These are phyloP conservation scores for Teleogryllus occipitalis DNA, from an alignment of 1,140 invertebrate species.

Conservation along the genomic window DNA sequence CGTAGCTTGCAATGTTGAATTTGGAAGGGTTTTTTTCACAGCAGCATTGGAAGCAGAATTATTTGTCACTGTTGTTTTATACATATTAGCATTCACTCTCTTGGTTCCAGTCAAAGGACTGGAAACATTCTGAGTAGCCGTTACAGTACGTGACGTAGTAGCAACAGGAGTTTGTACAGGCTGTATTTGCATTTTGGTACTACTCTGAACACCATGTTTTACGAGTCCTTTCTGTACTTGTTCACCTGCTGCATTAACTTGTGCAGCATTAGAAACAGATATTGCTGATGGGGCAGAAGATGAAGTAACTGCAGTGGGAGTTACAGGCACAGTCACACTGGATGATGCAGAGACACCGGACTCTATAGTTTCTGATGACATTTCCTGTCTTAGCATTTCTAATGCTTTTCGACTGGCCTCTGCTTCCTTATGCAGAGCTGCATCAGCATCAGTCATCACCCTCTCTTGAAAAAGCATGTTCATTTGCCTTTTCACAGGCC, in stretches of 20 bases:
- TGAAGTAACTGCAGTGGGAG: not conserved
- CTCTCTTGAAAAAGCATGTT: conserved; percentile 23
- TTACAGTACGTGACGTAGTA: not conserved
- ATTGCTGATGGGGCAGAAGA: not conserved
- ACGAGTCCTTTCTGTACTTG: not conserved
- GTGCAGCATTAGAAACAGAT: not conserved
- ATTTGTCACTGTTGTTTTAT: not conserved
- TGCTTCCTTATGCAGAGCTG: conserved; percentile 22
- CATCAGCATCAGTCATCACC: conserved; percentile 23
- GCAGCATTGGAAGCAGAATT: not conserved
- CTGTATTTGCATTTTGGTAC: conserved; percentile 8
- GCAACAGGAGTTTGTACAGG: not conserved
- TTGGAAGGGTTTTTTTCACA: not conserved
- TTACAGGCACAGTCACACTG: not conserved
- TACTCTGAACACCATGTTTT: not conserved
- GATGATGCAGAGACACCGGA: not conserved
- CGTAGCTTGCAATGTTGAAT: not conserved
- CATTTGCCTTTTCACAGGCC: conserved; percentile 22
- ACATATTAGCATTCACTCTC: not conserved
- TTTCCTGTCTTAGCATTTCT: conserved; percentile 22
- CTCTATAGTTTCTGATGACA: conserved; percentile 10
- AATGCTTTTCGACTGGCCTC: conserved; percentile 23
- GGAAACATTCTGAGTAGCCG: conserved; percentile 5
- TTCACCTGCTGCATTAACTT: not conserved
- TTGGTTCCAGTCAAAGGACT: not conserved